phyloP scores from a whole-genome alignment of 1,140 invertebrate species.

The Rhagoletis pomonella region DNA sequence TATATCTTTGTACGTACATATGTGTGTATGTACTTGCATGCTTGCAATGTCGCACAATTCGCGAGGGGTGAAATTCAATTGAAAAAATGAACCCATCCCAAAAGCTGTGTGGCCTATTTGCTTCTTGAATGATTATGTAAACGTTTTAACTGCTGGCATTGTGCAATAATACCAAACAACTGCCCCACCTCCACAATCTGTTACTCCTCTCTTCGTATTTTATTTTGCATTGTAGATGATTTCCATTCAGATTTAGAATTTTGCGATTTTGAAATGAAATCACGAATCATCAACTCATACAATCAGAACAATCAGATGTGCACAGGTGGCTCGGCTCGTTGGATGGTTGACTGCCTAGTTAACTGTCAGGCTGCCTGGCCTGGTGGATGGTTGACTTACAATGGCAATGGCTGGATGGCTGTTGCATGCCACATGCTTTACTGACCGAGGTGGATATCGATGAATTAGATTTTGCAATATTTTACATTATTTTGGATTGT shows the following conservation, averaged over 20 bases:
- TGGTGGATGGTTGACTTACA: no score
- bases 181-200: neutral
- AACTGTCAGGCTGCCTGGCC: no score
- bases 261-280: constrained; percentile 34
- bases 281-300: constrained; percentile 17
- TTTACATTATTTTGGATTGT: neutral
- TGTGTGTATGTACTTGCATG: neutral
- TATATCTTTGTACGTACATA: no score
- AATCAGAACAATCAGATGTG: constrained; percentile 50
- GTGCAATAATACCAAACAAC: constrained; percentile 13
- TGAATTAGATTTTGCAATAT: no score
- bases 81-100: constrained; percentile 44
- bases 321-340: constrained; percentile 42
- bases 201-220: neutral
- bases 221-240: constrained; percentile 27
- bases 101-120: neutral
- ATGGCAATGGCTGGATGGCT: neutral
- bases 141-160: constrained; percentile 41
- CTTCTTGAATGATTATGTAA: constrained; percentile 46
- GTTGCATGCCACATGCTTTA: neutral
- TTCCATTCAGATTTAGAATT: constrained; percentile 45
- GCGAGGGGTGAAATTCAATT: constrained; percentile 45
- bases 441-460: no score
- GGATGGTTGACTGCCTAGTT: constrained; percentile 23
- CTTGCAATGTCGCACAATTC: neutral